Evolutionary conservation across 2,888 invertebrate genomes (phyloP).

Genomic region (Augochlorella aurata): DNA sequence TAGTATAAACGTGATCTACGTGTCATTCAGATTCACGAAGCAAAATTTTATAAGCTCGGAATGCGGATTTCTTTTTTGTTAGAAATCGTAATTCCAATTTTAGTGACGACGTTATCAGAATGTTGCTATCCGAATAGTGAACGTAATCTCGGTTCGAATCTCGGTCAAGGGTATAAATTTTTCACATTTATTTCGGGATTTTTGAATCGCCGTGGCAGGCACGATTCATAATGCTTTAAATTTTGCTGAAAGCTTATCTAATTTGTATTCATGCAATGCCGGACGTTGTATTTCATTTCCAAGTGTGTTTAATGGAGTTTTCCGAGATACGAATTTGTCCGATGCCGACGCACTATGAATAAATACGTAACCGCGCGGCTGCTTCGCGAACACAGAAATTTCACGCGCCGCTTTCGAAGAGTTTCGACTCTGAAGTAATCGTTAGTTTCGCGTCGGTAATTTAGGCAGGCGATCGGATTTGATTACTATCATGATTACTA

Average conservation of each 20-base stretch:
- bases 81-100: not conserved
- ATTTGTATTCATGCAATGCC: not conserved
- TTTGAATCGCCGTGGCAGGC: not conserved
- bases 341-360: not conserved
- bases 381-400: not conserved
- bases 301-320: slow-evolving; percentile 1
- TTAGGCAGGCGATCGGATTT: too few species aligned
- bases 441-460: too few species aligned
- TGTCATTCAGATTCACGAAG: not conserved
- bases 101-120: not conserved
- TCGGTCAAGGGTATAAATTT: not conserved
- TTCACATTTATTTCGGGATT: not conserved
- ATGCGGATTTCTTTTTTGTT: not conserved
- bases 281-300: not conserved
- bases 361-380: too few species aligned
- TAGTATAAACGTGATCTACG: not conserved
- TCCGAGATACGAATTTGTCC: slow-evolving; percentile 9
- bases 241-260: not conserved
- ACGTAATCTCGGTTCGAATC: not conserved
- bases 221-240: not conserved
- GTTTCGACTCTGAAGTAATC: too few species aligned
- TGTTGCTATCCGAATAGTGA: not conserved
- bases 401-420: too few species aligned
- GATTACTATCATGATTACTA: too few species aligned
- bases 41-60: not conserved